Evolutionary conservation across 2,797 vertebrate species (phyloP).

Genomic region (Loriculus beryllinus): DNA sequence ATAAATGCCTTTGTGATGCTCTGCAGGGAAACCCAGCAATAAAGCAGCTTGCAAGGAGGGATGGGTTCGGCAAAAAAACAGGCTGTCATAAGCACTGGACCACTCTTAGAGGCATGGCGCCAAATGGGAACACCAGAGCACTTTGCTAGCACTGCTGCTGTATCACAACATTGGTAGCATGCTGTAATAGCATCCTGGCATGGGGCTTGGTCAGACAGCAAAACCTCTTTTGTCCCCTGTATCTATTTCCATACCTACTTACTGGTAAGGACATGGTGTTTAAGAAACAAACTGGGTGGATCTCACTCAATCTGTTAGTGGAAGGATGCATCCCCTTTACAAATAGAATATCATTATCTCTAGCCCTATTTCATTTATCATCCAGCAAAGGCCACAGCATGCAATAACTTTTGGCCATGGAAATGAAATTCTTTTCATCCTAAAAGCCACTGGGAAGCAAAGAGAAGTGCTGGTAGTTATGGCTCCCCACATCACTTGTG

Average conservation of each 20-base stretch:
- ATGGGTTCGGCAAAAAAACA: not conserved
- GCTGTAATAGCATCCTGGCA: accelerated
- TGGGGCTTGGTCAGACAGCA: not conserved
- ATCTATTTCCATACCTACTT: not conserved
- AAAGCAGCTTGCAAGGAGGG: not conserved
- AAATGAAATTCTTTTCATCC: not conserved
- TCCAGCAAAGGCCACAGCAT: not conserved
- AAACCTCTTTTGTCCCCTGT: not conserved
- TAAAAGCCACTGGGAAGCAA: not conserved
- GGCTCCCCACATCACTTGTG: not conserved
- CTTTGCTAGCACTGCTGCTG: not conserved
- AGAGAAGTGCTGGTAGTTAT: not conserved
- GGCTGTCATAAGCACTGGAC: not conserved
- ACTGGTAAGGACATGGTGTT: not conserved
- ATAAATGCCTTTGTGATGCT: not conserved
- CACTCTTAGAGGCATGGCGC: accelerated
- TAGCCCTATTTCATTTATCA: not conserved
- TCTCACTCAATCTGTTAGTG: not conserved
- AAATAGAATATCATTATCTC: not conserved
- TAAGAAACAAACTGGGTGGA: not conserved
- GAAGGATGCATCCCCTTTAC: not conserved
- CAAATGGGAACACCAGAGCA: not conserved
- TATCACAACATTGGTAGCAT: accelerated
- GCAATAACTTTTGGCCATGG: not conserved
- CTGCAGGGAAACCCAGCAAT: not conserved